Percentiles rank a stretch among this genome's conserved stretches.
Evolutionary conservation across 1,140 invertebrate species (phyloP).

Genomic region (Rhopalosiphum padi): DNA sequence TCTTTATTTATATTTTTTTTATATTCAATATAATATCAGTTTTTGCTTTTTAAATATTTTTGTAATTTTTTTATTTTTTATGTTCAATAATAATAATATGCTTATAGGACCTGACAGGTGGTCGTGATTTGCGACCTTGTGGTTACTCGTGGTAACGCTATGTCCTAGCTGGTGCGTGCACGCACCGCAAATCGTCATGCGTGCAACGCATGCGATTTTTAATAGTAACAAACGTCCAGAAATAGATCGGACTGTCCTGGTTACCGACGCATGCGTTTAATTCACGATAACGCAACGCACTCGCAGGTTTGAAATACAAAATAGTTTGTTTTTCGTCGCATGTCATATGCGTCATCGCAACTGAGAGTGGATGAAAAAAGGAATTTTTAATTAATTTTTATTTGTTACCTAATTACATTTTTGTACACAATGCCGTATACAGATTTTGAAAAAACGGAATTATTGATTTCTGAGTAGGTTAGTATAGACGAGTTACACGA

Average conservation of each 20-base stretch:
- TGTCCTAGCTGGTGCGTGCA: constrained; percentile 22
- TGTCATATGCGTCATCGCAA: neutral
- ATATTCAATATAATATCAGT: too few relatives aligned
- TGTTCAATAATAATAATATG: too few relatives aligned
- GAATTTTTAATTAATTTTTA: neutral
- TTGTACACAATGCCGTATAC: neutral
- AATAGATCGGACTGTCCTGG: neutral
- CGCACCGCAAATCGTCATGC: neutral
- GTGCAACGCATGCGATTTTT: neutral
- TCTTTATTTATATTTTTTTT: too few relatives aligned
- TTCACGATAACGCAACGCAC: neutral
- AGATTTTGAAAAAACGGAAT: neutral
- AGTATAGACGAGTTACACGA: too few relatives aligned
- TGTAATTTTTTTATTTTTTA: too few relatives aligned
- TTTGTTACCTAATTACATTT: neutral
- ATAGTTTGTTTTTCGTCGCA: neutral
- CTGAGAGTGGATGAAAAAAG: too few relatives aligned
- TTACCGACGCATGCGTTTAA: neutral
- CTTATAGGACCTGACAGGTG: too few relatives aligned
- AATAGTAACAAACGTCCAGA: neutral
- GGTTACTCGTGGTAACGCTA: too few relatives aligned
- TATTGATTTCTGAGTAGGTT: neutral
- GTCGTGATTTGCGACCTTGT: too few relatives aligned
- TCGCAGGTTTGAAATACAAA: neutral
- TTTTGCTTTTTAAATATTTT: too few relatives aligned